Conservation (phyloP, 2,888 invertebrate genomes). For the Deroplatys truncata region DNA sequence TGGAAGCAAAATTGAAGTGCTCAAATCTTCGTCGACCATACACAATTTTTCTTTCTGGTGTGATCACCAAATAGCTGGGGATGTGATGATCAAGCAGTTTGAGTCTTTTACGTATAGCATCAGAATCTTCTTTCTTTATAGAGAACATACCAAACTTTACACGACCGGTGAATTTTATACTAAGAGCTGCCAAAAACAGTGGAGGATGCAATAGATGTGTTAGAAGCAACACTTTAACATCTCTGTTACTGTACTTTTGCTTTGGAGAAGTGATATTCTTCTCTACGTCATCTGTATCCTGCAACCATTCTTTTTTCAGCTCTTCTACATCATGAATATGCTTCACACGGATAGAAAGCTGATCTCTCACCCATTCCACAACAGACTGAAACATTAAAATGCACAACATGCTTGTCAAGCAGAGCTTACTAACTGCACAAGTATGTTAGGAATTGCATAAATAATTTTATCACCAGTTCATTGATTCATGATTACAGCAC, state of each 20-base stretch:
- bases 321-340: conserved; percentile 38
- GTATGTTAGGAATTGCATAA: too few species aligned
- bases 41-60: conserved; percentile 42
- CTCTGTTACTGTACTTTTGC: background rate
- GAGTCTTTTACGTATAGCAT: conserved; percentile 32
- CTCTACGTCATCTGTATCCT: conserved; percentile 32
- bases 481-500: too few species aligned
- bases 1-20: conserved; percentile 43
- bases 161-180: conserved; percentile 51
- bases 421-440: too few species aligned
- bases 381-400: conserved; percentile 38
- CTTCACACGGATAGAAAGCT: conserved; percentile 44
- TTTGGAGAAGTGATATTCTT: background rate
- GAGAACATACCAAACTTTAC: conserved; percentile 45
- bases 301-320: conserved; percentile 37
- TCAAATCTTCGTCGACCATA: conserved; percentile 46
- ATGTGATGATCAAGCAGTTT: conserved; percentile 27
- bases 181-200: conserved; percentile 49
- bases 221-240: conserved; percentile 43
- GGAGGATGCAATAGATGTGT: conserved; percentile 46
- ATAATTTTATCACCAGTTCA: too few species aligned
- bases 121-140: conserved; percentile 35
- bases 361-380: conserved; percentile 46
- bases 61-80: conserved; percentile 45
- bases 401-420: background rate